phyloP scores from a whole-genome alignment of 2,113 vertebrate species.

The Arvicanthis niloticus region DNA sequence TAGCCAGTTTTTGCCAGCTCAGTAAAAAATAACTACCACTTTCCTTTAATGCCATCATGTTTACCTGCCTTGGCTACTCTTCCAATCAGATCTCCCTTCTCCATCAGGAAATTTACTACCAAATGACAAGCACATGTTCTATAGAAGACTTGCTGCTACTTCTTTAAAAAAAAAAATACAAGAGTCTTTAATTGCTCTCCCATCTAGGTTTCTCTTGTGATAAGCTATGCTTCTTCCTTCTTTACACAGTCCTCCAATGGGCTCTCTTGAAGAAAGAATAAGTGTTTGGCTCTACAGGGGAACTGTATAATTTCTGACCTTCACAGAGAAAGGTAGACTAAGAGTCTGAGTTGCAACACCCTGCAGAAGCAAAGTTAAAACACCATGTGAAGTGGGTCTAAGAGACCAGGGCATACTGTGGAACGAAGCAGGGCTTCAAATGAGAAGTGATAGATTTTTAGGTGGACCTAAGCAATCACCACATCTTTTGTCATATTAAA shows the following conservation, averaged over 20 bases:
- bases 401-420: neutral
- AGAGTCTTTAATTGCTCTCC: neutral
- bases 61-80: neutral
- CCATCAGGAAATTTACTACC: neutral
- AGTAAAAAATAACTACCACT: neutral
- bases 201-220: neutral
- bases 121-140: neutral
- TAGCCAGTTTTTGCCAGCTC: neutral
- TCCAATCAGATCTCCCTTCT: conserved; percentile 21
- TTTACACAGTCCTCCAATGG: neutral
- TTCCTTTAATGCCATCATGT: neutral
- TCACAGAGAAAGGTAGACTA: neutral
- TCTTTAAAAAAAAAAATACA: neutral
- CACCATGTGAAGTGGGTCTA: neutral
- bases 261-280: neutral
- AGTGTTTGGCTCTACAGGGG: neutral
- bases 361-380: neutral
- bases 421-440: neutral
- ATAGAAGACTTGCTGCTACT: neutral
- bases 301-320: neutral
- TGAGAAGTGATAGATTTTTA: neutral
- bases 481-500: neutral
- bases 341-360: neutral
- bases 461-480: neutral
- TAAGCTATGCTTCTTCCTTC: neutral